Conservation (phyloP, 1,140 invertebrate genomes). For the Drosophila sp. region DNA sequence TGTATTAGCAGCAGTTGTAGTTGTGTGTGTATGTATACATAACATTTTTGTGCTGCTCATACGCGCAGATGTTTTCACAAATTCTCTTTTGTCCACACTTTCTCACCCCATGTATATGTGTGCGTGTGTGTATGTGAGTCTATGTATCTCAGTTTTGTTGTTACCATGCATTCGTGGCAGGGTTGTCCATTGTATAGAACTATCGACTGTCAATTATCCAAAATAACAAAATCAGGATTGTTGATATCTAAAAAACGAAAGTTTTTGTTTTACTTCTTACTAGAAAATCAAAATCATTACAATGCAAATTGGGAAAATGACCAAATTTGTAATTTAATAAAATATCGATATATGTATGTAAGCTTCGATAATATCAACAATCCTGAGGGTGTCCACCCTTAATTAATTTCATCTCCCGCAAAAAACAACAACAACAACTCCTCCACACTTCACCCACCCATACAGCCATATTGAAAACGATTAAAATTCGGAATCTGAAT, state of each 20-base stretch:
- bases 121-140: conserved; percentile 34
- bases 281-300: too few relatives aligned
- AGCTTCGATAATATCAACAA: too few relatives aligned
- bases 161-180: conserved; percentile 61
- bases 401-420: not conserved
- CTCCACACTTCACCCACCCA: not conserved
- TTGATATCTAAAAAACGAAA: not conserved
- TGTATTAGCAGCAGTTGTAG: conserved; percentile 45
- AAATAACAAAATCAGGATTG: not conserved
- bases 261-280: not conserved
- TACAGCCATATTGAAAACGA: conserved; percentile 63
- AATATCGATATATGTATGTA: too few relatives aligned
- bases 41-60: conserved; percentile 64
- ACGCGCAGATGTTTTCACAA: conserved; percentile 71
- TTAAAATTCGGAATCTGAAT: conserved; percentile 67
- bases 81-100: conserved; percentile 50
- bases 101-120: conserved; percentile 45
- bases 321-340: too few relatives aligned
- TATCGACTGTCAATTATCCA: not conserved
- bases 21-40: conserved; percentile 64
- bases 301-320: too few relatives aligned
- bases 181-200: conserved; percentile 42
- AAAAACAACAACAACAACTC: conserved; percentile 15
- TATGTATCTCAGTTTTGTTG: conserved; percentile 60
- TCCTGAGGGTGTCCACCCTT: too few relatives aligned